Evolutionary conservation across 2,113 vertebrate species (phyloP), one percentile per base, ranked within the genome.

Genomic region (Parus major): DNA sequence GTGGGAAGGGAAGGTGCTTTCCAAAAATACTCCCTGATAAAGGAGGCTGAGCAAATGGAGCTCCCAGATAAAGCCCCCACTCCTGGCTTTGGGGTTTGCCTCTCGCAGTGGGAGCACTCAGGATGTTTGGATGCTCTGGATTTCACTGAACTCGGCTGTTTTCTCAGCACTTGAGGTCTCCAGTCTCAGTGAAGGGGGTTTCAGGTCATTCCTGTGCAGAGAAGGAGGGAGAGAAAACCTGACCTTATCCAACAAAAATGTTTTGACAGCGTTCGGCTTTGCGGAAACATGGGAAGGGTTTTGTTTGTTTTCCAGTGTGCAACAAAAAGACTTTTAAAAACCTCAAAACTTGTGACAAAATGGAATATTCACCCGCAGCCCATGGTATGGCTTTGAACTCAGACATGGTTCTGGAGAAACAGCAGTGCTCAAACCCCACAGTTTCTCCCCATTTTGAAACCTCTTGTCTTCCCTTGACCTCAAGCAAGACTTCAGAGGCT

Each of bases 311-410:
- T 97, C 90, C 94, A 95, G 68, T 10, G 82, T 85, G 82, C 88
- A 97, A 96, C 90, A 95, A 94, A 96, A 96, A 96, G 90, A 81
- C 71, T 10, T 92, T 94, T 63, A 68, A 90, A 96, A 96, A 86
- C 96, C 96, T 97, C 94, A 95, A 90, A 90, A 96, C 90, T 88
- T 90, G 92, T 94, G 94, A 95, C 94, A 96, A 96, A 96, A 93
- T 86, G 92, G 96, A 97, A 94, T 93, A 94, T 93, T 92, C 86
- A 53, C 86, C 93, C 92, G 0, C 95, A 96, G 90, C 95, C 92
- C 86, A 91, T 5, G 9, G 68, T 31, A 25, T 21, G 80, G 93
- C 95, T 97, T 96, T 97, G 95, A 96, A 92, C 85, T 96, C 23
- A 23, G 93, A 72, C 72, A 33, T 65, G 19, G 52, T 39, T 88